phyloP scores from a whole-genome alignment of 2,888 invertebrate genomes.

The Drosophila paranaensis region DNA sequence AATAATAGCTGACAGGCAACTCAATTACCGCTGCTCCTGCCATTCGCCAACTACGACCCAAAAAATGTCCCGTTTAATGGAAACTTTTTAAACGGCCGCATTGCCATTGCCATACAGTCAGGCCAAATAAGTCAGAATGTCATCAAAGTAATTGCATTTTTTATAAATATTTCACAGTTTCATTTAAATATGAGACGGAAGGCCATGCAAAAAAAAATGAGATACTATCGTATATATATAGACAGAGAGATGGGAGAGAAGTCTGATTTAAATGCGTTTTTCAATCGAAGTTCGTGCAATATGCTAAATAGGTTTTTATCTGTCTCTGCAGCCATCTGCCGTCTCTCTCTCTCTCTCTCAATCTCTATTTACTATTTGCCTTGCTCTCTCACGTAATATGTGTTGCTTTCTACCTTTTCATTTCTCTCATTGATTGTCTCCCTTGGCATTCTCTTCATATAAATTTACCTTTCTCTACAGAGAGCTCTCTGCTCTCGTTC shows the following conservation, averaged over 20 bases:
- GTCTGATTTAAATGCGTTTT: background rate
- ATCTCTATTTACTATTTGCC: background rate
- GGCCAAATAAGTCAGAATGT: background rate
- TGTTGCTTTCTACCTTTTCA: background rate
- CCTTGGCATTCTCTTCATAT: background rate
- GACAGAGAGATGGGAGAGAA: background rate
- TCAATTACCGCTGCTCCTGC: background rate
- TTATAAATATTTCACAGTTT: background rate
- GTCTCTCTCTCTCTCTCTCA: background rate
- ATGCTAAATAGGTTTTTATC: background rate
- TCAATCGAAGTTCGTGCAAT: background rate
- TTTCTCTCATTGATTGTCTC: background rate
- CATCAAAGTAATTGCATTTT: background rate
- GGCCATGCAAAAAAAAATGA: background rate
- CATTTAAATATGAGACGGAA: background rate
- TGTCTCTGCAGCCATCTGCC: background rate
- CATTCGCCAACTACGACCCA: background rate
- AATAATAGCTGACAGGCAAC: constrained; percentile 10
- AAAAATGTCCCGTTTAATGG: background rate
- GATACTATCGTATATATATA: no score
- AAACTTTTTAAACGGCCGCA: background rate
- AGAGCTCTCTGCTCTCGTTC: no score
- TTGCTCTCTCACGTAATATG: background rate
- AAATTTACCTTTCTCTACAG: no score
- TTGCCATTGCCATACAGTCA: background rate